These are phyloP conservation scores for Penelope pileata DNA, from an alignment of 2,113 vertebrate species.

Conservation along the genomic window DNA sequence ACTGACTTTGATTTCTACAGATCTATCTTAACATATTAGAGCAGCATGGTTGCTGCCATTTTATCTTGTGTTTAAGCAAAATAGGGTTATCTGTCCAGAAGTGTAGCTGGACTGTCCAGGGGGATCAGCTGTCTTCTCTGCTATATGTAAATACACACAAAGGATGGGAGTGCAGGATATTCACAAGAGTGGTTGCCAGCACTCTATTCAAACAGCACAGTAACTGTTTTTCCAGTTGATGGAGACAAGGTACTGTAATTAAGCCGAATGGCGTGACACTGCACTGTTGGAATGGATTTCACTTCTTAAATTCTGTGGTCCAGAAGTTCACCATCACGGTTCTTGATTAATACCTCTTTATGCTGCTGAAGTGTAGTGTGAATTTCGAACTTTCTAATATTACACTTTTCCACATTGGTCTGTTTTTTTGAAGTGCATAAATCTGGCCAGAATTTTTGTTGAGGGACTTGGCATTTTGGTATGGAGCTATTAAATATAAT, in stretches of 20 bases:
- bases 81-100: neutral
- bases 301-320: neutral
- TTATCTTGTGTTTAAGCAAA: neutral
- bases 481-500: neutral
- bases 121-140: neutral
- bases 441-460: neutral
- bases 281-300: neutral
- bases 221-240: neutral
- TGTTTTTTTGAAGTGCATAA: neutral
- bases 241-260: neutral
- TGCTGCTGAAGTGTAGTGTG: neutral
- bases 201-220: neutral
- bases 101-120: neutral
- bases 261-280: neutral
- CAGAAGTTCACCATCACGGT: neutral
- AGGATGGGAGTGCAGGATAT: neutral
- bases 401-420: neutral
- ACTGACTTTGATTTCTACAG: neutral
- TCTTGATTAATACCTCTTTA: neutral
- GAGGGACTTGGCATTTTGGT: neutral
- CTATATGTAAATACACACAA: neutral
- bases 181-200: neutral
- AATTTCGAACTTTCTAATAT: conserved; percentile 20
- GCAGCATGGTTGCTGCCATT: neutral
- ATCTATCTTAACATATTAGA: neutral